Conservation (phyloP, 2,797 vertebrate genomes). For the Artibeus lituratus region DNA sequence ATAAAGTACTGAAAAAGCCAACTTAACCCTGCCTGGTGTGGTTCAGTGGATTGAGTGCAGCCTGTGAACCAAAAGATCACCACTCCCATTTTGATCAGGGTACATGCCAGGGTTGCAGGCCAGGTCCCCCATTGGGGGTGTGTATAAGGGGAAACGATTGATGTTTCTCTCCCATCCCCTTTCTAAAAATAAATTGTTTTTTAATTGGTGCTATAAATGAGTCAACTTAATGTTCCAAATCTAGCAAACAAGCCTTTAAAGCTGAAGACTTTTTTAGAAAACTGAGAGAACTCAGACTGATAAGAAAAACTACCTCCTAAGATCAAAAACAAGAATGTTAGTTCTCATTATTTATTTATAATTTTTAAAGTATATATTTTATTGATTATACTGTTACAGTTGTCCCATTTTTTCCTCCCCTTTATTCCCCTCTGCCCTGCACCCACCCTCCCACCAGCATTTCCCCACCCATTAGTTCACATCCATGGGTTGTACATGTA, state of each 20-base stretch:
- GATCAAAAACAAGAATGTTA: neutral
- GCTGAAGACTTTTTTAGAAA: neutral
- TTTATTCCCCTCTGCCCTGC: too few relatives aligned
- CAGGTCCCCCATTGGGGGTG: too few relatives aligned
- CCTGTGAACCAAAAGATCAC: neutral
- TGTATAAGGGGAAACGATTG: neutral
- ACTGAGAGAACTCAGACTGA: neutral
- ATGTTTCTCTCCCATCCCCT: neutral
- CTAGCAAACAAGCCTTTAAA: neutral
- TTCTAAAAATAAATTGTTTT: neutral
- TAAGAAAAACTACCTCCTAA: neutral
- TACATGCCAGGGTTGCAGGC: neutral
- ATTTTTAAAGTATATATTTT: too few relatives aligned
- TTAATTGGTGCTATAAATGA: neutral
- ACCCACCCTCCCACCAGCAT: too few relatives aligned
- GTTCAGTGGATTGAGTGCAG: neutral
- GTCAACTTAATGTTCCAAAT: neutral
- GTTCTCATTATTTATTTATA: neutral
- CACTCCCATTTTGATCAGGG: neutral
- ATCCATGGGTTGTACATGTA: too few relatives aligned
- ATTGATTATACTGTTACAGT: too few relatives aligned
- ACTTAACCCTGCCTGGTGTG: neutral
- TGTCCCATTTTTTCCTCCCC: too few relatives aligned
- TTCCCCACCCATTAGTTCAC: too few relatives aligned
- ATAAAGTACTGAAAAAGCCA: neutral